Evolutionary conservation across 2,888 invertebrate genomes (phyloP), one percentile per base, ranked within the genome.

Genomic region (Dichetophora obliterata): DNA sequence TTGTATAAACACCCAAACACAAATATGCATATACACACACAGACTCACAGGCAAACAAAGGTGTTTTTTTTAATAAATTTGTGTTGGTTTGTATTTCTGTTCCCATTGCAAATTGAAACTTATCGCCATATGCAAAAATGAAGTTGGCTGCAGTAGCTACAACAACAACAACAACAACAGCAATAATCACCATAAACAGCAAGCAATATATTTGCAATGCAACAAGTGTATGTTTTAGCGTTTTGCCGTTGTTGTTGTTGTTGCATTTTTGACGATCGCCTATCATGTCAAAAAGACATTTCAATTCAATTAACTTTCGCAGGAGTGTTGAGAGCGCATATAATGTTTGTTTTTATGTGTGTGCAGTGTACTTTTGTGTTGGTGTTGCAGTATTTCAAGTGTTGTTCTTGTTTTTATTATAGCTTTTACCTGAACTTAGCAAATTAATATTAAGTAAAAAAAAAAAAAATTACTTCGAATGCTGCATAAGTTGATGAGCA

Each of bases 261-360:
- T 57, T 57, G 34, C 14, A 22, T 22, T 37, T 57, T 31, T 37
- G 11, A n/a, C 65, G 31, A 8, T 27, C 16, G 50, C 16, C 37
- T 73, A 50, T 72, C 48, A 59, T 59, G 82, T 82, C 80, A 80
- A 78, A 82, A 81, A 82, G 82, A 82, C 82, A 81, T 82, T 81
- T 80, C 80, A 82, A 80, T 81, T 82, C 81, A 82, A 82, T 82
- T 82, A 80, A 79, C 75, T 79, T 77, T 77, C 57, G 74, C 75
- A 81, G 81, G 80, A 79, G 82, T 81, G 80, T 78, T 82, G 79
- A 79, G 79, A 80, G 77, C 79, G 79, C 80, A 80, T 52, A 75
- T 76, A 78, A 76, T 75, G 77, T 63, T 16, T n/a, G 14, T 65
- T 5, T 65, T 11, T 34, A 11, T 61, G 4, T 14, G 37, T 61